phyloP scores from a whole-genome alignment of 2,797 vertebrate genomes.

The Enteromius treurensis region DNA sequence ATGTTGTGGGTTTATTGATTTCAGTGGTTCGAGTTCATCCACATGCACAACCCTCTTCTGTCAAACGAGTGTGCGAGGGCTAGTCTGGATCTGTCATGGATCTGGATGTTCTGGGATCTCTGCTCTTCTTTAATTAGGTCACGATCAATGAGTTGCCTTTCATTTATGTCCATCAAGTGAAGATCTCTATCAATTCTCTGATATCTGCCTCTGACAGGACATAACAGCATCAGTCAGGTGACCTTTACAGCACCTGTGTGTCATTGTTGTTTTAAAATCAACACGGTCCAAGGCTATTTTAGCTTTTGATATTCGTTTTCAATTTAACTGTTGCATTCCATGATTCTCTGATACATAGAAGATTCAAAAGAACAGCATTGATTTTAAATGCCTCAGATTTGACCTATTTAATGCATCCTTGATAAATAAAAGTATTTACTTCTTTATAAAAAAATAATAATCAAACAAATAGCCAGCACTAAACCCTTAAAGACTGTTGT shows the following conservation, averaged over 20 bases:
- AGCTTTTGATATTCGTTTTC: not conserved
- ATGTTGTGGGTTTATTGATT: not conserved
- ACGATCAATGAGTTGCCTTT: not conserved
- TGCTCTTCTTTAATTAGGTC: not conserved
- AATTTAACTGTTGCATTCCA: not conserved
- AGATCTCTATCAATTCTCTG: not conserved
- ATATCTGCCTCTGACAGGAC: slow-evolving; percentile 1
- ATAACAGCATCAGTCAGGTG: slow-evolving; percentile 1
- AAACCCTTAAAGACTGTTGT: too few relatives aligned
- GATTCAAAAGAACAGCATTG: not conserved
- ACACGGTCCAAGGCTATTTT: not conserved
- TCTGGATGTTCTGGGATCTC: not conserved
- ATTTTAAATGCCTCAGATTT: not conserved
- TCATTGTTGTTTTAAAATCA: not conserved
- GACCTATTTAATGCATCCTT: not conserved
- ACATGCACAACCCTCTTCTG: not conserved
- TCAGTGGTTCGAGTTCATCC: not conserved
- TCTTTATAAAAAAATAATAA: not conserved
- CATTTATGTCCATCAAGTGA: not conserved
- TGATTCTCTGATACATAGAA: not conserved
- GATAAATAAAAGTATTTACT: not conserved
- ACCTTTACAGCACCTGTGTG: not conserved
- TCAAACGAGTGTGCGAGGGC: not conserved
- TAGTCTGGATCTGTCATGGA: not conserved
- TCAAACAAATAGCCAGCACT: too few relatives aligned